phyloP scores from a whole-genome alignment of 2,888 invertebrate species.

The Trilocha varians region DNA sequence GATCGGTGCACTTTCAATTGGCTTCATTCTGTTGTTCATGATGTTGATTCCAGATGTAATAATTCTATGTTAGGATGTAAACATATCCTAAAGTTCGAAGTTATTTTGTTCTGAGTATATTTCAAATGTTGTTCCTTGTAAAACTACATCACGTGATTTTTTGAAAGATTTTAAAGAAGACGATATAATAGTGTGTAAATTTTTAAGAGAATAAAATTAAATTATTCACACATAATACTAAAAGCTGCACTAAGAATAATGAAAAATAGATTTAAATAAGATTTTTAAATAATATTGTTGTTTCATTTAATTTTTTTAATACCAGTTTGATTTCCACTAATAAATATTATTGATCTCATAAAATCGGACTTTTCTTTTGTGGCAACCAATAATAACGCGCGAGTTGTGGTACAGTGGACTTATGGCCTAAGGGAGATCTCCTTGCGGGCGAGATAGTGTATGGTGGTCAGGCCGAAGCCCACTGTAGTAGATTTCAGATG shows the following conservation, averaged over 20 bases:
- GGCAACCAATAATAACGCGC: too few species aligned
- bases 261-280: constrained; percentile 8
- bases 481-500: too few species aligned
- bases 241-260: constrained; percentile 53
- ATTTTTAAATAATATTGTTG: constrained; percentile 14
- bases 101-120: constrained; percentile 1
- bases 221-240: constrained; percentile 55
- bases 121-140: too few species aligned
- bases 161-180: constrained; percentile 46
- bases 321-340: constrained; percentile 4
- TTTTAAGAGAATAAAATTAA: constrained; percentile 35
- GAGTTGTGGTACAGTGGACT: too few species aligned
- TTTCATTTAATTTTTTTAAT: constrained; percentile 9
- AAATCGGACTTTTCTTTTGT: not conserved
- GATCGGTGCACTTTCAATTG: too few species aligned
- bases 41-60: too few species aligned
- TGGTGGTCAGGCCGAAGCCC: too few species aligned
- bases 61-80: too few species aligned
- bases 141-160: constrained; percentile 61
- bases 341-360: not conserved
- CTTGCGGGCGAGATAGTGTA: too few species aligned
- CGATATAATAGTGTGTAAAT: constrained; percentile 39
- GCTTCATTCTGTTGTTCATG: too few species aligned
- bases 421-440: too few species aligned
- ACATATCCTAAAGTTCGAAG: constrained; percentile 1